These are phyloP conservation scores for Catharus minimus DNA, from an alignment of 2,113 vertebrate species.

Conservation along the genomic window DNA sequence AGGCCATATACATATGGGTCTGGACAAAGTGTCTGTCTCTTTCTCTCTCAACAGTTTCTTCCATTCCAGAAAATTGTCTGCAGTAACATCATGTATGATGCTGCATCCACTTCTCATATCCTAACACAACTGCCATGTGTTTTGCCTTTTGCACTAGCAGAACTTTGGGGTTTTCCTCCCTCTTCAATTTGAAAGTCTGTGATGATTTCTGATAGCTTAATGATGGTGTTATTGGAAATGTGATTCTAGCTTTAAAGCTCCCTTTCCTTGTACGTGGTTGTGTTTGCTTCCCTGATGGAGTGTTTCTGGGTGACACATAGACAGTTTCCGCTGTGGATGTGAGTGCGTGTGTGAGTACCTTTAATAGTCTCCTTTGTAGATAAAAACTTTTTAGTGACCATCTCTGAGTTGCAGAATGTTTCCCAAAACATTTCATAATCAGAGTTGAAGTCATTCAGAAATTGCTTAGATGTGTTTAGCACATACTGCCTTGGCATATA, in stretches of 20 bases:
- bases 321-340: slow-evolving; percentile 13
- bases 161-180: neutral
- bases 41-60: slow-evolving; percentile 39
- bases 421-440: neutral
- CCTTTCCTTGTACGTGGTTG: slow-evolving; percentile 34
- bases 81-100: slow-evolving; percentile 32
- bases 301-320: slow-evolving; percentile 54
- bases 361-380: neutral
- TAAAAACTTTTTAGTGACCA: neutral
- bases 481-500: neutral
- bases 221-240: slow-evolving; percentile 47
- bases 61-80: slow-evolving; percentile 39
- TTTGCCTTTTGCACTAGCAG: slow-evolving; percentile 59
- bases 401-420: slow-evolving; percentile 9
- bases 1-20: slow-evolving; percentile 30
- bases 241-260: slow-evolving; percentile 66
- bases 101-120: slow-evolving; percentile 28
- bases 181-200: slow-evolving; percentile 38
- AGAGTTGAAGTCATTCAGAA: neutral
- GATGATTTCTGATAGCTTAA: slow-evolving; percentile 51
- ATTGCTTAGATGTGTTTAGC: neutral
- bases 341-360: slow-evolving; percentile 11
- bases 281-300: slow-evolving; percentile 56
- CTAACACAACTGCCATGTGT: slow-evolving; percentile 21
- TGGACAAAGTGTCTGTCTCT: slow-evolving; percentile 17